Evolutionary conservation across 2,113 vertebrate species (phyloP), one percentile per base, ranked within the genome.

Genomic region (Eretmochelys imbricata): DNA sequence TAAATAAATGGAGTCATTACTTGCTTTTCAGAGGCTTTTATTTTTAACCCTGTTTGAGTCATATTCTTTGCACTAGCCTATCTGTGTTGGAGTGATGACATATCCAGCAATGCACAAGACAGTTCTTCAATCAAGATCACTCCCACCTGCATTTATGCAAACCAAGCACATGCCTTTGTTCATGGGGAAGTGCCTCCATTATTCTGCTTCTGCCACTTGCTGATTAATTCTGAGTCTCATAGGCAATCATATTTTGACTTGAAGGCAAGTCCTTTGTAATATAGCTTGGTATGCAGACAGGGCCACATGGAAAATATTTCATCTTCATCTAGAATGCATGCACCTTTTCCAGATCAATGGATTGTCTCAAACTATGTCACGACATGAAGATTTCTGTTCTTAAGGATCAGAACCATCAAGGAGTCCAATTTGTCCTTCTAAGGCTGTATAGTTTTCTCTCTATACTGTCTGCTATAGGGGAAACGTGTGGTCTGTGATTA

Each of bases 231-330:
- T 85, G 75, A 96, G 95, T 75, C 85, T 87, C 0, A 0, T 59
- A 35, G 54, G 65, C 59, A 50, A 92, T 84, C 55, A 82, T 93
- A 94, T 90, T 84, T 94, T 92, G 48, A 81, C 96, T 92, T 27
- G 46, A 79, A 94, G 91, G 92, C 84, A 96, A 94, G 90, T 51
- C 80, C 42, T 93, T 79, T 38, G 59, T 92, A 91, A 38, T 90
- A 96, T 54, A 0, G n/a, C 93, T 96, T 87, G 92, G 46, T 85
- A 89, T 8, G 59, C 96, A 93, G 94, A 90, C 88, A 0, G 93
- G 59, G 22, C 80, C 96, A 92, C 92, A 59, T 96, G 95, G 93
- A 96, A 97, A 96, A 96, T 46, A 55, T 50, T 29, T 59, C 93
- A 8, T 93, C 82, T 83, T 91, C 91, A 5, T 0, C 22, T 81